These are phyloP conservation scores for Epinephelus awoara DNA, from an alignment of 2,797 vertebrate genomes.

Conservation along the genomic window DNA sequence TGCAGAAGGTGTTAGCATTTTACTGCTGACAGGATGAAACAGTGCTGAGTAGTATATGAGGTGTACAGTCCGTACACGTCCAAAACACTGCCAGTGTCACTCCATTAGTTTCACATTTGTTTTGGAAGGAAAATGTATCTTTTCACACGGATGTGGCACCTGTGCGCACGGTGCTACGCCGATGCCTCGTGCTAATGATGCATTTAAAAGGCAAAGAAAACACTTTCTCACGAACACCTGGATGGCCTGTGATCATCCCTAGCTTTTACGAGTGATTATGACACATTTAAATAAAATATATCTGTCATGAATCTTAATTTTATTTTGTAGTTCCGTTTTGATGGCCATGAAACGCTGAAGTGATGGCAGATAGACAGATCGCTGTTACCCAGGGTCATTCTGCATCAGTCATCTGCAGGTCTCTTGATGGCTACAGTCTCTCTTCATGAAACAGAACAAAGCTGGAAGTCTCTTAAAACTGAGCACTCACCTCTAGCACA, in stretches of 20 bases:
- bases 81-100: conserved; percentile 55
- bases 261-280: conserved; percentile 30
- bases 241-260: conserved; percentile 25
- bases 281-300: conserved; percentile 26
- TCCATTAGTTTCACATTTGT: conserved; percentile 72
- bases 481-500: conserved; percentile 55
- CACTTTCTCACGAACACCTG: conserved; percentile 25
- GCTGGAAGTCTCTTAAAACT: conserved; percentile 45
- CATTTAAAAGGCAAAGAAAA: conserved; percentile 46
- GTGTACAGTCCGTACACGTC: conserved; percentile 51
- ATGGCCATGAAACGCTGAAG: background rate
- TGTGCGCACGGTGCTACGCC: background rate
- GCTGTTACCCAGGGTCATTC: conserved; percentile 44
- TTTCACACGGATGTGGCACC: conserved; percentile 30
- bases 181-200: conserved; percentile 49
- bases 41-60: conserved; percentile 63
- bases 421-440: conserved; percentile 40
- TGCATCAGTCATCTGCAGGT: conserved; percentile 39
- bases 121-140: conserved; percentile 48
- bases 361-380: conserved; percentile 20
- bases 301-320: conserved; percentile 13
- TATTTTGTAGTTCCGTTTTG: conserved; percentile 25
- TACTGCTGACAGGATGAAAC: conserved; percentile 77
- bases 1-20: conserved; percentile 79
- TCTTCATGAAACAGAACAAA: conserved; percentile 48